Base-by-base conservation (phyloP, 2,888 invertebrate species). In the Thelaira solivaga region DNA sequence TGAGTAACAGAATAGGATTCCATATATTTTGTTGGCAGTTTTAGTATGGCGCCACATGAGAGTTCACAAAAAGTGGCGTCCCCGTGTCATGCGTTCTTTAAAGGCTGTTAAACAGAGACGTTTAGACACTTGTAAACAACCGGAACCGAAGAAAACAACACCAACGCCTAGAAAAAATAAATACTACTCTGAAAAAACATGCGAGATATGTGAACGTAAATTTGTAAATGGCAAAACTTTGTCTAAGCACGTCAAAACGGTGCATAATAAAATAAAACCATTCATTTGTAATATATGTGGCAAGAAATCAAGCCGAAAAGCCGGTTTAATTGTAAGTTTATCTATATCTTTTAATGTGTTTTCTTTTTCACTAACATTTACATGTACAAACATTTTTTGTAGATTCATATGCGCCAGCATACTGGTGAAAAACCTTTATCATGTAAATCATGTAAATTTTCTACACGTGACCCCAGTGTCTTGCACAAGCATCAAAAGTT, bases 391-490 rank as follows among this genome's bases (percentile, higher is more conserved):
- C 8, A 10, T 31, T 39, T 13, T 39, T 6, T 13, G 6, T 39
- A 92, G 90, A 90, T 94, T 81, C 95, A 95, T 86, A 89, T 93
- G 82, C 89, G 95, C 10, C 94, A 93, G 81, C 95, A 95, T 82
- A 94, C 94, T 0, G 93, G 94, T 3, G 94, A 94, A 82, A 95
- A 95, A 84, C 95, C 95, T 0, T 92, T 93, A 82, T 91, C 92
- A 62, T 95, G 95, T 84, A 91, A 92, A 34, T 87, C 90, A 20
- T 95, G 95, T 84, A 90, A 91, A 8, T 95, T 93, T 85, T 90
- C 91, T 77, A 93, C 94, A 2, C 92, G 93, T 0, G 95, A 95
- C 89, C 94, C 94, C 81, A 95, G 94, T 85, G 94, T 93, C 2
- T 88, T 95, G 65, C 89, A 93, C 83, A 92, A 90, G 84, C 93